Evolutionary conservation across 2,888 invertebrate species (phyloP).

Genomic region (Lomographa bimaculata): DNA sequence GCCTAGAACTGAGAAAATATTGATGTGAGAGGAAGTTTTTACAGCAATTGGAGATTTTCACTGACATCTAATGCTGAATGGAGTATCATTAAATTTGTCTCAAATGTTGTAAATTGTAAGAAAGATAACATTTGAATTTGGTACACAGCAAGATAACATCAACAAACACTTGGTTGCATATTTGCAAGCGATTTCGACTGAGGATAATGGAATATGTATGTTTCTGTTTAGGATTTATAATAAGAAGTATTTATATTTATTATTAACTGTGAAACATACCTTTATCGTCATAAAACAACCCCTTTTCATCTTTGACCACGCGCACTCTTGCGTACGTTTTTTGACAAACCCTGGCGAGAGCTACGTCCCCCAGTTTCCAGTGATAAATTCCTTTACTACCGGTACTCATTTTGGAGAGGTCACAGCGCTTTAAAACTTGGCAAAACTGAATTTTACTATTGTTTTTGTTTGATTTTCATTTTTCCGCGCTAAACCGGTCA

Average conservation of each 20-base stretch:
- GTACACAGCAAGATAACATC: no score
- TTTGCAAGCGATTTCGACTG: no score
- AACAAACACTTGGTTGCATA: no score
- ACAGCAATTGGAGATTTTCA: no score
- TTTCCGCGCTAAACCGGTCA: slow-evolving; percentile 25
- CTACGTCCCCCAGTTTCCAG: slow-evolving; percentile 73
- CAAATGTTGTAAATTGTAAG: no score
- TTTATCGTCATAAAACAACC: slow-evolving; percentile 71
- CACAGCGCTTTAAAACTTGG: slow-evolving; percentile 1
- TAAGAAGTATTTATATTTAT: no score
- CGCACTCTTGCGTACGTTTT: slow-evolving; percentile 69
- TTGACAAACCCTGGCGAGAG: slow-evolving; percentile 64
- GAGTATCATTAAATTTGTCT: no score
- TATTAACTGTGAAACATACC: slow-evolving; percentile 40
- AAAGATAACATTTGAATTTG: no score
- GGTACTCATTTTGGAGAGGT: slow-evolving; percentile 33
- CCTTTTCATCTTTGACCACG: slow-evolving; percentile 69
- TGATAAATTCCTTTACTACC: slow-evolving; percentile 57
- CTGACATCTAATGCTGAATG: no score
- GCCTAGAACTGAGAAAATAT: slow-evolving; percentile 61
- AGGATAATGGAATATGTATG: no score
- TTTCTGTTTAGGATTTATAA: no score
- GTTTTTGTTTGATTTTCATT: slow-evolving; percentile 22
- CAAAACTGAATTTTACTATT: slow-evolving; percentile 7
- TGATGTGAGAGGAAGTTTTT: no score